Base-by-base conservation (phyloP, 2,888 invertebrate species). In the Drosophila mercatorum region DNA sequence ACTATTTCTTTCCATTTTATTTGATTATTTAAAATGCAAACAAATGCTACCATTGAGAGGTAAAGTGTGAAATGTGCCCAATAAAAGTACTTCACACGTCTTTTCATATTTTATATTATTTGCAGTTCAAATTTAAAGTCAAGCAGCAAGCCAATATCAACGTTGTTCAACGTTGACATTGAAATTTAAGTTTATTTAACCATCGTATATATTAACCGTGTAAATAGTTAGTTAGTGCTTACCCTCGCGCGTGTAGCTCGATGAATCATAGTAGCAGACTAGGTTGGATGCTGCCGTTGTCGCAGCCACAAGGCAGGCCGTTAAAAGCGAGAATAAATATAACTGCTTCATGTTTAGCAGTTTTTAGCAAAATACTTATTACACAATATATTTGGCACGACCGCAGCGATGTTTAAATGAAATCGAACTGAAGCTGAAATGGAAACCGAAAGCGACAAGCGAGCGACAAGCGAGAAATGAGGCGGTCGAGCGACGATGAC, bases 221-320 rank as follows among this genome's bases (percentile, higher is more conserved):
- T 11, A 17, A 34, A 17, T 22, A 22, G 22, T 22, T 11, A 17
- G 31, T 34, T 17, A 31, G 47, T 51, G 17, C 17, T 90, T 85
- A 92, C 92, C 92, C 90, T 92, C 92, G 31, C 92, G 90, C 31
- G 88, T 88, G 57, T 79, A 91, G 69, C 92, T 92, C 2, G 83
- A 72, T 56, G 92, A 92, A 79, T 92, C 91, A 70, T 92, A 92
- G 40, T 88, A 91, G 70, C 92, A 92, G n/a, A 92, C 78, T 55
- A 92, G 68, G 68, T 91, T 91, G 26, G 88, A 83, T 26, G 87
- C 75, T 46, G 83, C 79, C 69, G 80, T 81, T 34, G 72, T 74
- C 53, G 66, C 56, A 8, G 75, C 75, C 60, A 72, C 81, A 63
- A 81, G 73, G 34, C 82, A 71, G 36, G 81, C 79, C 59, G 80